A percentile compares a stretch with the other conserved stretches of the same genome.
These are phyloP conservation scores for Thamnaconus septentrionalis DNA, from an alignment of 2,113 vertebrate species.

Conservation along the genomic window DNA sequence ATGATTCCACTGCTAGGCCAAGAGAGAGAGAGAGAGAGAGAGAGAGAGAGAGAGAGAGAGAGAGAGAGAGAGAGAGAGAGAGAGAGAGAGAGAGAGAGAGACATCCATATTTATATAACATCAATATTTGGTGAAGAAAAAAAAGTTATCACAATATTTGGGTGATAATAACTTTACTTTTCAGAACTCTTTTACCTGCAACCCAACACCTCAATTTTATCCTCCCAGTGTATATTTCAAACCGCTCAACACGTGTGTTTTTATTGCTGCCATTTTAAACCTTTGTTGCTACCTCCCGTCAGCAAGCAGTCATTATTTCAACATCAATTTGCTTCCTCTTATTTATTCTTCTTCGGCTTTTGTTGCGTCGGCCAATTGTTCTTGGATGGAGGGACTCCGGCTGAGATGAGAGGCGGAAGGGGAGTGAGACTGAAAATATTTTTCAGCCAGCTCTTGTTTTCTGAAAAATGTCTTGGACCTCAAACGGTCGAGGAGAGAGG, in stretches of 20 bases:
- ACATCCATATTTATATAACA: no score
- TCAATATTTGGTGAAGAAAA: background rate
- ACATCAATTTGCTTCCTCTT: slow-evolving; percentile 69
- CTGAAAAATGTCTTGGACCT: background rate
- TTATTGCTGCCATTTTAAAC: slow-evolving; percentile 80
- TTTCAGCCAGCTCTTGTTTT: slow-evolving; percentile 38
- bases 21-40: no score
- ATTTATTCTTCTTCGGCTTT: slow-evolving; percentile 46
- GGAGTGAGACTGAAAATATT: slow-evolving; percentile 39
- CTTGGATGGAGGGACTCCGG: slow-evolving; percentile 61
- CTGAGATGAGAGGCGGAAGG: slow-evolving; percentile 1
- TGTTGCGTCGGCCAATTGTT: slow-evolving; percentile 73
- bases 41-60: no score
- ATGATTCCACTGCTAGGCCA: no score
- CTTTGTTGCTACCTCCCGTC: slow-evolving; percentile 63
- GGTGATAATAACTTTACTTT: no score
- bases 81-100: no score
- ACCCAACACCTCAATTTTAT: slow-evolving; percentile 55
- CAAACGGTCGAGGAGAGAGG: slow-evolving; percentile 5
- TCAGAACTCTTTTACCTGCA: slow-evolving; percentile 19
- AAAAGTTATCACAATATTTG: no score
- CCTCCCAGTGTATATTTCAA: slow-evolving; percentile 3
- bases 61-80: no score
- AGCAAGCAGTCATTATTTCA: slow-evolving; percentile 74
- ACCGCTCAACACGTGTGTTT: slow-evolving; percentile 16